These are phyloP conservation scores for Cardiocondyla obscurior DNA, from an alignment of 1,140 invertebrate species.

Conservation along the genomic window DNA sequence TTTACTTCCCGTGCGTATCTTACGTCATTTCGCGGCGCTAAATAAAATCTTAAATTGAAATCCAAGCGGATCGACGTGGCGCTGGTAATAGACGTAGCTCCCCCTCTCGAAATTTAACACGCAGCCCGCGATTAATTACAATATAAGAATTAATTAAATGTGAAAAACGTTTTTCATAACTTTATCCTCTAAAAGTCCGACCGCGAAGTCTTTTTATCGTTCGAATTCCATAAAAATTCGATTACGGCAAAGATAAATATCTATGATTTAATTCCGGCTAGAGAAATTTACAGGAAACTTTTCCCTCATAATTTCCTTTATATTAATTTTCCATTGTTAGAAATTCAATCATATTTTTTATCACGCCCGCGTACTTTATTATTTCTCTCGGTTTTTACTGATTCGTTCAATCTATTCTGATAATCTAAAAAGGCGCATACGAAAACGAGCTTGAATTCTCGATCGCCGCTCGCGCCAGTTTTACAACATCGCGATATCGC, in stretches of 20 bases:
- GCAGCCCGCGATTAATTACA: neutral
- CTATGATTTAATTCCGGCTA: neutral
- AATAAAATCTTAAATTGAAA: neutral
- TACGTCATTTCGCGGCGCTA: neutral
- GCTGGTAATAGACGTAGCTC: neutral
- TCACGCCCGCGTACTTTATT: neutral
- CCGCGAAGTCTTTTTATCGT: neutral
- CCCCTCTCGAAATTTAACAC: neutral
- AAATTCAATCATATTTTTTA: conserved; percentile 19
- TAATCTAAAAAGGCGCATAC: neutral
- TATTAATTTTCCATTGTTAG: conserved; percentile 22
- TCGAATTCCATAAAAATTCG: conserved; percentile 13
- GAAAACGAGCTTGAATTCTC: conserved; percentile 21
- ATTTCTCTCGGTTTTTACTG: conserved; percentile 4
- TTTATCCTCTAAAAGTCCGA: neutral
- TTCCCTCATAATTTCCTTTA: conserved; percentile 8
- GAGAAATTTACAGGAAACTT: neutral
- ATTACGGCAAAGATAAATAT: conserved; percentile 15
- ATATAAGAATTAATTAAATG: neutral
- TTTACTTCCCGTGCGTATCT: neutral
- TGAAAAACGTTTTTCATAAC: neutral
- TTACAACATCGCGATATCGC: conserved; percentile 9
- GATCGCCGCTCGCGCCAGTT: conserved; percentile 2
- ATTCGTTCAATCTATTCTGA: conserved; percentile 12
- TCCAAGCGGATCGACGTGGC: neutral